phyloP scores from a whole-genome alignment of 2,113 vertebrate genomes.

The Alosa alosa region DNA sequence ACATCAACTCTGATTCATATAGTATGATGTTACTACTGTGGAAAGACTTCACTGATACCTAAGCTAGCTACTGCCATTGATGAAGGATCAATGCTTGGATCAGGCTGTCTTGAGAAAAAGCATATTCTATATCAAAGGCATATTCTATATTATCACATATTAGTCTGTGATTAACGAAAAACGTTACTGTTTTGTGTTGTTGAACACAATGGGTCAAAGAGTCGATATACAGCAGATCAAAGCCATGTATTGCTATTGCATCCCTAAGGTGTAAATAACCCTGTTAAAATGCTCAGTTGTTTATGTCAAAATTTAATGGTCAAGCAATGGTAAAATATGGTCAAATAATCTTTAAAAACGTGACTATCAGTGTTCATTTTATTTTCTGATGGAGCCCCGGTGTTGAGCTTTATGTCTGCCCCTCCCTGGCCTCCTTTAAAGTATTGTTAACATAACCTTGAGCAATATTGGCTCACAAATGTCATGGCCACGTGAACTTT shows the following conservation, averaged over 20 bases:
- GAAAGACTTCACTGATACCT: background rate
- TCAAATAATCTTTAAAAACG: background rate
- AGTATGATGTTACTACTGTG: background rate
- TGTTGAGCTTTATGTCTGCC: background rate
- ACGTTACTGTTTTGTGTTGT: no score
- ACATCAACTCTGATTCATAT: background rate
- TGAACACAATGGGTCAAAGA: background rate
- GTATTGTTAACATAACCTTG: background rate
- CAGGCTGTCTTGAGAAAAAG: background rate
- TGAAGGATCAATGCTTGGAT: background rate
- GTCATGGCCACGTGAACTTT: background rate
- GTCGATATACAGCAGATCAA: background rate
- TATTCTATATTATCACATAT: no score
- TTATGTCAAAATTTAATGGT: background rate
- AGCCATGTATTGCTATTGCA: background rate
- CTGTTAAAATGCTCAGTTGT: background rate
- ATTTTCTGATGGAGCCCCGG: background rate
- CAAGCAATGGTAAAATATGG: background rate
- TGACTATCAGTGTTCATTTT: background rate
- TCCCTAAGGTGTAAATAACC: background rate
- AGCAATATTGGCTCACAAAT: constrained; percentile 2
- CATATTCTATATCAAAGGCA: background rate
- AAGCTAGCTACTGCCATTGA: background rate
- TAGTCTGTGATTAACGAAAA: no score
- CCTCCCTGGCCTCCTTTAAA: background rate